Base-by-base conservation (phyloP, 2,113 vertebrate genomes). In the Otocyon megalotis region DNA sequence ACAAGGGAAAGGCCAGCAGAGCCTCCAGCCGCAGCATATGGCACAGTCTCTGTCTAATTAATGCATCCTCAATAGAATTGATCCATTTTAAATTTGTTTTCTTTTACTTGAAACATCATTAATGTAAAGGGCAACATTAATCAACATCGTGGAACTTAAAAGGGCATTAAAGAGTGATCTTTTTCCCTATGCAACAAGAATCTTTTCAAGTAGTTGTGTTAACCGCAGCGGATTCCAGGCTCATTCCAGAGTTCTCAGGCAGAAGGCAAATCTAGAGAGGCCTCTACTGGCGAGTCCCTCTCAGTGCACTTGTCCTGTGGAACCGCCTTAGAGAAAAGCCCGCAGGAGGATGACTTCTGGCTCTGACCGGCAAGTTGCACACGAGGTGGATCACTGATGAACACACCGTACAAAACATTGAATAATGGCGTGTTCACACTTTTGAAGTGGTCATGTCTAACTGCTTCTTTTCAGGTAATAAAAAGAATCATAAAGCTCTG, bases 251-350 rank as follows among this genome's bases (percentile, higher is more conserved):
- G 88, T 76, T 94, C 96, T 94, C 77, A 65, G 91, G 97, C 98
- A 97, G 98, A 98, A 98, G 98, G 98, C 98, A 99, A 99, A 99
- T 99, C 99, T 99, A 99, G 99, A 99, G 99, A 99, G 99, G 99
- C 99, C 99, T 99, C 99, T 99, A 98, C 99, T 99, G 99, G 99
- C 93, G 98, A 98, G 95, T 56, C 60, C 89, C 94, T 97, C 98
- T 93, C 98, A 48, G 77, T 98, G 98, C 98, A 98, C 93, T 74
- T 96, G 93, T 96, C 95, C 77, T 48, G 97, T 88, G 90, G 65
- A 86, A 96, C 89, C 37, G 93, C 92, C 96, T 94, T 79, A 84
- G 83, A 69, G 96, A 96, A 94, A 96, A 94, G 88, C 37, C 60
- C 93, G 87, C 50, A 15, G 67, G 53, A 62, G 35, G 93, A 85